Conservation (phyloP, 2,888 invertebrate genomes). For the Pherbina coryleti region DNA sequence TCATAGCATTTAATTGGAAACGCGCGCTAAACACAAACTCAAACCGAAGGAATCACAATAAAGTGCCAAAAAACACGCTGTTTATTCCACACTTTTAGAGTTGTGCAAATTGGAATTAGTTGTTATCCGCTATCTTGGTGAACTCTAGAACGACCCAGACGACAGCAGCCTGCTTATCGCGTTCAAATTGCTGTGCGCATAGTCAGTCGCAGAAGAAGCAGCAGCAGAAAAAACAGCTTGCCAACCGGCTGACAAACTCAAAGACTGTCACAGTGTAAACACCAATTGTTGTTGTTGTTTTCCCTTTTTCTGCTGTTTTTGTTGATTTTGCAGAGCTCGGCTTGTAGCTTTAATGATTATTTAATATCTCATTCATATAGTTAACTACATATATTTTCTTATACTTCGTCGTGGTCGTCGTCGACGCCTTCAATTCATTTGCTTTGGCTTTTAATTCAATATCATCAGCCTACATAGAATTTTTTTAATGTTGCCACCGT, state of each 20-base stretch:
- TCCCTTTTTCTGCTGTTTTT: slow-evolving; percentile 7
- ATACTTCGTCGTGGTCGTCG: neutral
- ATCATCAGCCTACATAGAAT: slow-evolving; percentile 15
- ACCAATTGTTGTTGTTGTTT: slow-evolving; percentile 2
- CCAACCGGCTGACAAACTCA: slow-evolving; percentile 18
- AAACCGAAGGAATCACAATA: slow-evolving; percentile 6
- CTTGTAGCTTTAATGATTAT: slow-evolving; percentile 18
- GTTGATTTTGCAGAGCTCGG: slow-evolving; percentile 18
- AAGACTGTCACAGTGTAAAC: slow-evolving; percentile 7
- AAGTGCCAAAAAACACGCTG: slow-evolving; percentile 12
- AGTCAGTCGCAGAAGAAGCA: neutral
- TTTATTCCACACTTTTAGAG: neutral
- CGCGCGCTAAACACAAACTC: neutral
- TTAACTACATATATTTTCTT: neutral
- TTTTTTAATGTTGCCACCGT: slow-evolving; percentile 37
- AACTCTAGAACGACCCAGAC: slow-evolving; percentile 20
- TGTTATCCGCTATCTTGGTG: slow-evolving; percentile 2
- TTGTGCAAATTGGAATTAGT: slow-evolving; percentile 16
- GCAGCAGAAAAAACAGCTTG: neutral
- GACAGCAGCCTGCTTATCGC: slow-evolving; percentile 5
- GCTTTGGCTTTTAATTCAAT: slow-evolving; percentile 4
- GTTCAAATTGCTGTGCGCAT: neutral
- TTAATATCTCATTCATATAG: slow-evolving; percentile 28
- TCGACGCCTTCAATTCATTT: neutral
- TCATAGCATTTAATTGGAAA: slow-evolving; percentile 4